Evolutionary conservation across 2,113 vertebrate species (phyloP), one percentile per base, ranked within the genome.

Genomic region (Corythornis madagascariensis): DNA sequence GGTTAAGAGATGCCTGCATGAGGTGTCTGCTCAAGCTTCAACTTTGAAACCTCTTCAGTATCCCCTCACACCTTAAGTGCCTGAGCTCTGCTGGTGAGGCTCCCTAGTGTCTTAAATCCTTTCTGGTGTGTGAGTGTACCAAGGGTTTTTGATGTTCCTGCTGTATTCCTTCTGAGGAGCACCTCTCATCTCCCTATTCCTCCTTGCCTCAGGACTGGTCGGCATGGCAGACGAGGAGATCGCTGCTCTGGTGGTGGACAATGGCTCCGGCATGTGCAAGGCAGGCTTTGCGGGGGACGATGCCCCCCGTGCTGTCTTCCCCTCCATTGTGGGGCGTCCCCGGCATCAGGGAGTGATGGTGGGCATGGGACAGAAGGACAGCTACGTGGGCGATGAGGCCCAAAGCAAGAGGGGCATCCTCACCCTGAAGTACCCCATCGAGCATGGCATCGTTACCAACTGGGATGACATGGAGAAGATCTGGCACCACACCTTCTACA

Each of bases 401-500:
- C 98, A 98, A 95, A 98, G 97, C 97, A 98, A 98, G 94, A 94
- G 98, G 42, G 98, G 97, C 40, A 95, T 98, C 83, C 94, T 98
- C 28, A 98, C 96, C 10, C 95, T 98, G 82, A 97, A 96, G 93
- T 97, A 97, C 42, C 97, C 97, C 29, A 98, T 97, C 2, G 94
- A 97, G 75, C 96, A 97, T 0, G 96, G 97, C 26, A 95, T 97
- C 0, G 92, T 97, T 93, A 96, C 94, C 91, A 97, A 97, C 95
- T 98, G 97, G 97, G 97, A 97, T 0, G 96, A 98, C 42, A 98
- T 98, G 98, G 98, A 98, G 94, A 98, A 98, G 92, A 98, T 98
- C 92, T 98, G 98, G 99, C 99, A 99, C 95, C 99, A 99, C 94
- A 99, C 99, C 66, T 99, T 99, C 97, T 99, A 99, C 97, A 98